These are phyloP conservation scores for Phrynosoma platyrhinos DNA, from an alignment of 2,113 vertebrate genomes.

Conservation along the genomic window DNA sequence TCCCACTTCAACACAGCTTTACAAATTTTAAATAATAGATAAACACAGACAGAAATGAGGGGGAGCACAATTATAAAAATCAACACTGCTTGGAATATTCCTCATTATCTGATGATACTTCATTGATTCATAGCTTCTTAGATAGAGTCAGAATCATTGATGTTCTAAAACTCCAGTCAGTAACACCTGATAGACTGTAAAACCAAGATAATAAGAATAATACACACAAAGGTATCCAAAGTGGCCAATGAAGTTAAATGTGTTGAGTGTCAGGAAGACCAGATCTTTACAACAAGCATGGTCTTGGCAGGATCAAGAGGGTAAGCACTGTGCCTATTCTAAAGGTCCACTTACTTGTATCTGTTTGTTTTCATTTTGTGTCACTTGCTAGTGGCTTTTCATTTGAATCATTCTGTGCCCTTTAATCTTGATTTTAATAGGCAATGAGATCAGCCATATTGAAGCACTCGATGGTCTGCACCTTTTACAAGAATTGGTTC, in stretches of 20 bases:
- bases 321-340: not conserved
- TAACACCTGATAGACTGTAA: too few relatives aligned
- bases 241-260: too few relatives aligned
- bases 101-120: too few relatives aligned
- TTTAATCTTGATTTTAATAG: slow-evolving; percentile 56
- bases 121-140: too few relatives aligned
- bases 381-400: not conserved
- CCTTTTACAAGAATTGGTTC: slow-evolving; percentile 81
- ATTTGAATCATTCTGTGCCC: not conserved
- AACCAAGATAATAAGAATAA: not conserved
- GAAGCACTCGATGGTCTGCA: slow-evolving; percentile 86
- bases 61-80: too few relatives aligned
- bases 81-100: too few relatives aligned
- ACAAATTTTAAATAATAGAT: too few relatives aligned
- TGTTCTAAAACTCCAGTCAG: too few relatives aligned
- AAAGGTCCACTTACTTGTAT: not conserved
- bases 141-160: too few relatives aligned
- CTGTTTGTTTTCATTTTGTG: not conserved
- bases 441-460: slow-evolving; percentile 87
- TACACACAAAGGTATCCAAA: too few relatives aligned
- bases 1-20: too few relatives aligned
- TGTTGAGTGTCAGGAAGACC: not conserved
- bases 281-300: not conserved
- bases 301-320: not conserved
- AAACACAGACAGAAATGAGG: too few relatives aligned